A percentile compares a stretch with the other conserved stretches of the same genome.
These are phyloP conservation scores for Mormoops blainvillei DNA, from an alignment of 2,113 vertebrate species.

Conservation along the genomic window DNA sequence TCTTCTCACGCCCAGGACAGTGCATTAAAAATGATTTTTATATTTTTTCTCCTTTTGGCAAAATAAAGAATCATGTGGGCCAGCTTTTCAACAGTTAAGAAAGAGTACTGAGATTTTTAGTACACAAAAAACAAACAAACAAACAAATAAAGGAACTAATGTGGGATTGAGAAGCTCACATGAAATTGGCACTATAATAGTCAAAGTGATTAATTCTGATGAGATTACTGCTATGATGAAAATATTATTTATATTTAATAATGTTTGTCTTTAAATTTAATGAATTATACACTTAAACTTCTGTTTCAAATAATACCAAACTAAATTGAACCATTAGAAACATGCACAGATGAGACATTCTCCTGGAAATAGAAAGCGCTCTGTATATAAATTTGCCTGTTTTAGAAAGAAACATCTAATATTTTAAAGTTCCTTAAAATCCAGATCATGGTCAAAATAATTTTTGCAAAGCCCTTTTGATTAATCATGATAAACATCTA, in stretches of 20 bases:
- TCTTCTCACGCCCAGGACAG: not conserved
- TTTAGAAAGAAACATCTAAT: not conserved
- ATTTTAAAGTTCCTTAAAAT: not conserved
- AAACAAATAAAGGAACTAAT: not conserved
- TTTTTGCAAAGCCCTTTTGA: not conserved
- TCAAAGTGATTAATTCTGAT: not conserved
- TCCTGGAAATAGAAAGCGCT: not conserved
- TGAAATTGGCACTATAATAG: not conserved
- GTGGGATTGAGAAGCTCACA: not conserved
- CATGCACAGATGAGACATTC: not conserved
- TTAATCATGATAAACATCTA: not conserved
- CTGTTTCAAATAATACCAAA: constrained; percentile 41
- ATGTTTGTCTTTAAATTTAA: constrained; percentile 35
- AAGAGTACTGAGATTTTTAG: not conserved
- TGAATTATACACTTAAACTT: not conserved
- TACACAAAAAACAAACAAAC: not conserved
- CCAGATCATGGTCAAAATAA: not conserved
- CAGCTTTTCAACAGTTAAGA: not conserved
- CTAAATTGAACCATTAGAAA: constrained; percentile 1
- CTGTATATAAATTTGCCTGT: not conserved
- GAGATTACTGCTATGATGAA: not conserved
- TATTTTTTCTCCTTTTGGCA: not conserved
- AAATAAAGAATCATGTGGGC: not conserved
- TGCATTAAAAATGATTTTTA: not conserved
- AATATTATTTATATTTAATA: not conserved